Base-by-base conservation (phyloP, 2,888 invertebrate genomes). In the Poecilus cupreus region DNA sequence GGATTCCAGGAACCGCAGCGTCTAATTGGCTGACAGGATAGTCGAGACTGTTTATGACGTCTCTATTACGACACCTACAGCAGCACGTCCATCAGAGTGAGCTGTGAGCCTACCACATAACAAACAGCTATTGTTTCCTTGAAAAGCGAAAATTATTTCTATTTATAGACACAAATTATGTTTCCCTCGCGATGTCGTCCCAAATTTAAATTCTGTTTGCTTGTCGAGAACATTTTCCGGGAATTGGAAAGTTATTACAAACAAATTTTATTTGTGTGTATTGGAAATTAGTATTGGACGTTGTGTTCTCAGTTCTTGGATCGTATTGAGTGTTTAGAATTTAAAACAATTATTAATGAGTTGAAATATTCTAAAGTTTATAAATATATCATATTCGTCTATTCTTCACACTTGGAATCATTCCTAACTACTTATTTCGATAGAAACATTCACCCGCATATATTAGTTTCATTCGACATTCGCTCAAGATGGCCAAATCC, bases 11-110 rank as follows among this genome's bases (percentile, higher is more conserved):
- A 79, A 79, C 49, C 49, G 49, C 37, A 32, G n/a, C 51, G 37
- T 70, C 79, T 79, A 79, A 79, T 79, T 79, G 79, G 79, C 46
- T 79, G 79, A 79, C 79, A 79, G 79, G 70, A 32, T 26, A 51
- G 16, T 16, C 64, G 64, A 32, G 70, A 79, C 26, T 68, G 79
- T 79, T 79, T 79, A 79, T 79, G 79, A 68, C 70, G 70, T 70
- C 68, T 70, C 51, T 68, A 79, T 49, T 68, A 70, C 68, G 37
- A 79, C 79, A 79, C 79, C 79, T 37, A 20, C 32, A 37, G 37
- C 8, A 16, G 37, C 64, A 68, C 64, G 64, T 68, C 64, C 16
- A 3, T 68, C 64, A 68, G 24, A 6, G 2, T 22, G 26, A 22
- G 26, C 13, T 22, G 54, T 22, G 11, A 54, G 20, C 60, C 13